phyloP scores from a whole-genome alignment of 2,888 invertebrate species.

The Apocheima hispidaria region DNA sequence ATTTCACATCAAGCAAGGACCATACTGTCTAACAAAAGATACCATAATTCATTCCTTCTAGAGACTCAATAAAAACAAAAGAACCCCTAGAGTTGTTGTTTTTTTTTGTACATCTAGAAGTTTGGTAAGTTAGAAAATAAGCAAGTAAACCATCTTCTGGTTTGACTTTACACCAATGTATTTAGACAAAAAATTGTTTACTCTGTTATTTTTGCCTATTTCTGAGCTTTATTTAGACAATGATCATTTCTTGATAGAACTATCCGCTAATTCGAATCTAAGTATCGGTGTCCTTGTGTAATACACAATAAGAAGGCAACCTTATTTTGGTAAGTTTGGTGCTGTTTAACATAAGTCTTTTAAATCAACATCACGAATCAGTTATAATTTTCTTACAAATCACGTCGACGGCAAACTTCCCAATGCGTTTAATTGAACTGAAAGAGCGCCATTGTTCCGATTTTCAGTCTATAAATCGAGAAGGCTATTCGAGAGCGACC shows the following conservation, averaged over 20 bases:
- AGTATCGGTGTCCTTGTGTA: background rate
- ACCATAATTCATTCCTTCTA: background rate
- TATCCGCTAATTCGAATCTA: no score
- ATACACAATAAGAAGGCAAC: no score
- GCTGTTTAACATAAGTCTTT: background rate
- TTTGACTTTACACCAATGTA: background rate
- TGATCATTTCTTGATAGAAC: no score
- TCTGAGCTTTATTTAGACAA: no score
- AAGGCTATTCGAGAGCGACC: conserved; percentile 49
- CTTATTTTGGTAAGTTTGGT: no score
- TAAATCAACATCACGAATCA: background rate
- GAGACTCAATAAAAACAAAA: background rate
- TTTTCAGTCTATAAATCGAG: conserved; percentile 47
- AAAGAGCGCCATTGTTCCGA: conserved; percentile 47
- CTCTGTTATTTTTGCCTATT: no score
- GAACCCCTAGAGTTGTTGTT: background rate
- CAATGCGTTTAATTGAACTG: conserved; percentile 53
- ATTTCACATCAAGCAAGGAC: background rate
- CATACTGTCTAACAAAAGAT: background rate
- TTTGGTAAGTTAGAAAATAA: background rate
- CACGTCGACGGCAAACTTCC: conserved; percentile 42
- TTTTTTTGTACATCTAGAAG: background rate
- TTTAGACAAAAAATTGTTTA: no score
- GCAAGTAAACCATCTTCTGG: background rate
- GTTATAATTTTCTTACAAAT: conserved; percentile 5